Percentiles rank a stretch among this genome's conserved stretches.
Evolutionary conservation across 2,113 vertebrate species (phyloP).

Genomic region (Alethe castanea): DNA sequence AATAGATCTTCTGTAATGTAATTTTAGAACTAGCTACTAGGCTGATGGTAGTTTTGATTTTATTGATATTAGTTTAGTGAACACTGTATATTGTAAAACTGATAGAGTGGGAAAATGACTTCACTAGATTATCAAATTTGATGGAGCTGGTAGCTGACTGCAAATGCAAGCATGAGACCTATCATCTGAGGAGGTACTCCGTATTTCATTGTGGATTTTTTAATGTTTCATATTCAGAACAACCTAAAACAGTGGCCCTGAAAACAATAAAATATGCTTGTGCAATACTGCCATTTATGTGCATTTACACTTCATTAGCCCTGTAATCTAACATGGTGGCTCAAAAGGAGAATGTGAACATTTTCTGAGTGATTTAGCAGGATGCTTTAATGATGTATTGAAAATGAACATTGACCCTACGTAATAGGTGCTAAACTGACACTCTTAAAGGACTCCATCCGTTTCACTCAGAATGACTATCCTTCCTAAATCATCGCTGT

Average conservation of each 20-base stretch:
- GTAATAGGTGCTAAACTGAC: constrained; percentile 75
- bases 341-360: constrained; percentile 31
- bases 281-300: constrained; percentile 55
- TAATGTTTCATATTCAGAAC: constrained; percentile 50
- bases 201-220: constrained; percentile 49
- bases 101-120: constrained; percentile 51
- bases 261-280: constrained; percentile 55
- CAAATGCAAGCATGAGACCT: neutral
- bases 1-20: constrained; percentile 29
- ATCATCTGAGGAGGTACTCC: constrained; percentile 11
- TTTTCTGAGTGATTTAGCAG: constrained; percentile 72
- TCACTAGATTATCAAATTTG: constrained; percentile 49
- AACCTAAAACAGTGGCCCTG: constrained; percentile 43
- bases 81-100: constrained; percentile 43
- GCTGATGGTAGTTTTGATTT: constrained; percentile 38
- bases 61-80: constrained; percentile 59
- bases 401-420: constrained; percentile 75
- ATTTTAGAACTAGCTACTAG: constrained; percentile 26
- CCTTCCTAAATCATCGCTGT: constrained; percentile 69
- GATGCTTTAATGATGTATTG: constrained; percentile 73
- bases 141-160: neutral
- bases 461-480: constrained; percentile 61
- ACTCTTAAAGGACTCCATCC: constrained; percentile 70
- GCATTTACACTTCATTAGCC: constrained; percentile 70
- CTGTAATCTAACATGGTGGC: constrained; percentile 58